These are phyloP conservation scores for Planococcus citri DNA, from an alignment of 1,140 invertebrate species.

Conservation along the genomic window DNA sequence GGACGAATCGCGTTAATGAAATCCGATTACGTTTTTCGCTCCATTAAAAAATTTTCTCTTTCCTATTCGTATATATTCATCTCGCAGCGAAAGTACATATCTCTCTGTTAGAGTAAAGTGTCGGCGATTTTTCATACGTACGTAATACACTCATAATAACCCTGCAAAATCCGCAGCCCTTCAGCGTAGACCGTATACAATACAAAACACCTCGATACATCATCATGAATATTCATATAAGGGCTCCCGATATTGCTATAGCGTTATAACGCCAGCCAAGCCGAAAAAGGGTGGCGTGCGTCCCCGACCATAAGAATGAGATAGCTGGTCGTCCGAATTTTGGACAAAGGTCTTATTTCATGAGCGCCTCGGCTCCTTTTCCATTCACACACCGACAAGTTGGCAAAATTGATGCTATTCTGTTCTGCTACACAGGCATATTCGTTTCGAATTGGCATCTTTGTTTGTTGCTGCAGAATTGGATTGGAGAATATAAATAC, in stretches of 20 bases:
- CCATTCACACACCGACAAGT: not conserved
- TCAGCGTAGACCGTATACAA: too few species aligned
- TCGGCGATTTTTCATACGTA: not conserved
- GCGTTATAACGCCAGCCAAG: not conserved
- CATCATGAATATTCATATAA: conserved; percentile 8
- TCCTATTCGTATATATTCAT: too few species aligned
- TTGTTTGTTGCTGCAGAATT: too few species aligned
- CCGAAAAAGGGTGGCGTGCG: not conserved
- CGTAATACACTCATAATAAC: too few species aligned
- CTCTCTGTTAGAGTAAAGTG: not conserved
- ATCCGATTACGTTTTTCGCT: conserved; percentile 1
- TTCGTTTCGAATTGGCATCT: too few species aligned
- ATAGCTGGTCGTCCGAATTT: not conserved
- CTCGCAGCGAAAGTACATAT: not conserved
- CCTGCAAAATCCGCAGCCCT: too few species aligned
- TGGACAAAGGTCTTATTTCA: not conserved
- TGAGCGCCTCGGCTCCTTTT: too few species aligned
- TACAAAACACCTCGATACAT: not conserved
- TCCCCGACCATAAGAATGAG: not conserved
- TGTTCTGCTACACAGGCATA: too few species aligned
- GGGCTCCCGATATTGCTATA: not conserved
- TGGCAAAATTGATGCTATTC: not conserved
- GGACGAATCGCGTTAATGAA: not conserved
- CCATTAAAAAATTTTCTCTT: conserved; percentile 1
- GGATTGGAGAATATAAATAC: too few species aligned